Percentiles rank a stretch among this genome's conserved stretches.
Conservation (phyloP, 2,113 vertebrate genomes). For the Heloderma charlesbogerti region DNA sequence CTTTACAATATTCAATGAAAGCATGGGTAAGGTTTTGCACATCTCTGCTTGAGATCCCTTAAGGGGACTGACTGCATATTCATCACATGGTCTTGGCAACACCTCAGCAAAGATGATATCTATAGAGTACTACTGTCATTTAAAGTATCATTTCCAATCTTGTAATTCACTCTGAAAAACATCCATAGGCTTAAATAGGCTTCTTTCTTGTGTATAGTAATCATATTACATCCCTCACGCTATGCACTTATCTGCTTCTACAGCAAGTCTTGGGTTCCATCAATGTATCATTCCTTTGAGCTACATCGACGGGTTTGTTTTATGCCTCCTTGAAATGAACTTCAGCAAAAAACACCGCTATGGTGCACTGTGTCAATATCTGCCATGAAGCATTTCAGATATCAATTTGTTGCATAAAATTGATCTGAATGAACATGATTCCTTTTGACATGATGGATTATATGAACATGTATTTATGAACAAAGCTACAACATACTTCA, state of each 20-base stretch:
- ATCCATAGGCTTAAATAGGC: not conserved
- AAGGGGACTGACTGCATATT: not conserved
- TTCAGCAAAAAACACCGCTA: not conserved
- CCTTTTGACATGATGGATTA: conserved; percentile 20
- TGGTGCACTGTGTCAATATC: conserved; percentile 4
- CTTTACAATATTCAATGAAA: not conserved
- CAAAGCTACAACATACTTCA: conserved; percentile 1
- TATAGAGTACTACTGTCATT: not conserved
- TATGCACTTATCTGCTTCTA: not conserved
- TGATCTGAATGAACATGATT: conserved; percentile 17
- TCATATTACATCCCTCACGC: not conserved
- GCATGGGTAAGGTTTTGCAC: not conserved
- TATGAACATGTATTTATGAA: not conserved
- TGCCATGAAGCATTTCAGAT: conserved; percentile 16
- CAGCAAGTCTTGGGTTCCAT: not conserved
- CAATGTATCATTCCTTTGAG: conserved; percentile 1
- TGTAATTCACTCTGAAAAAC: not conserved
- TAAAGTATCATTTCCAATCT: not conserved
- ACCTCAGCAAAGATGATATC: not conserved
- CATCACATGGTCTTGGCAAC: not conserved
- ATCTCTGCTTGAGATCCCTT: not conserved
- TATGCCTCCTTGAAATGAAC: conserved; percentile 4
- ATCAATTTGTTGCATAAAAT: conserved; percentile 6
- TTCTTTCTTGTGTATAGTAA: not conserved
- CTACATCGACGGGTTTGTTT: not conserved